phyloP scores from a whole-genome alignment of 2,113 vertebrate species.

The Triplophysa rosa region DNA sequence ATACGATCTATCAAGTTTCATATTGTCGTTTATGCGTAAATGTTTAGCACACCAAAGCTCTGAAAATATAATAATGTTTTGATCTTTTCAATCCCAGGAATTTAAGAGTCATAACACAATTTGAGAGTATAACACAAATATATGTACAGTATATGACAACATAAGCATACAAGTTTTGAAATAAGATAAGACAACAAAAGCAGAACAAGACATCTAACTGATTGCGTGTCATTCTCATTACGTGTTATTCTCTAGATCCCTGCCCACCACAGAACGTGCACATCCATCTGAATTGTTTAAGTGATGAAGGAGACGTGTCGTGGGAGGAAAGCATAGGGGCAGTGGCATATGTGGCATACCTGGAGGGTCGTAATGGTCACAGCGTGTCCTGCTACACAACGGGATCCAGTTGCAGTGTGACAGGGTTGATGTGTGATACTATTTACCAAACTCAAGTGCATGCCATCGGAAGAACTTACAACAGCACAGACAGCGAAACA shows the following conservation, averaged over 20 bases:
- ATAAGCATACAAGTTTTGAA: too few relatives aligned
- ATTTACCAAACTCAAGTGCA: conserved; percentile 61
- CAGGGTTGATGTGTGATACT: conserved; percentile 70
- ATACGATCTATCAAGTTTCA: too few relatives aligned
- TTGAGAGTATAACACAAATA: too few relatives aligned
- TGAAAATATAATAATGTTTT: too few relatives aligned
- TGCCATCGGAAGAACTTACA: conserved; percentile 60
- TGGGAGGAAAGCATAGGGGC: conserved; percentile 71
- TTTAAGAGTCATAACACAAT: too few relatives aligned
- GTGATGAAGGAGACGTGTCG: conserved; percentile 47
- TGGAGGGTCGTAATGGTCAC: conserved; percentile 63
- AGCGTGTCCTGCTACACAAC: conserved; percentile 61
- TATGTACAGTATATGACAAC: too few relatives aligned
- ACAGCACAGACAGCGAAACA: conserved; percentile 62
- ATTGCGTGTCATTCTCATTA: not conserved
- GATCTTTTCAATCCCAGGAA: too few relatives aligned
- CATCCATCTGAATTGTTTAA: conserved; percentile 50
- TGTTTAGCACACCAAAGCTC: too few relatives aligned
- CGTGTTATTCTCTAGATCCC: conserved; percentile 64
- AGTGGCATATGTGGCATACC: conserved; percentile 58
- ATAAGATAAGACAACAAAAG: too few relatives aligned
- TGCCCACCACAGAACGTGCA: conserved; percentile 68
- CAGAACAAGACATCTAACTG: not conserved
- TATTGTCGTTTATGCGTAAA: too few relatives aligned
- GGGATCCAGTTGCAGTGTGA: conserved; percentile 63